A percentile compares a stretch with the other conserved stretches of the same genome.
These are phyloP conservation scores for Operophtera brumata DNA, from an alignment of 2,888 invertebrate genomes.

Conservation along the genomic window DNA sequence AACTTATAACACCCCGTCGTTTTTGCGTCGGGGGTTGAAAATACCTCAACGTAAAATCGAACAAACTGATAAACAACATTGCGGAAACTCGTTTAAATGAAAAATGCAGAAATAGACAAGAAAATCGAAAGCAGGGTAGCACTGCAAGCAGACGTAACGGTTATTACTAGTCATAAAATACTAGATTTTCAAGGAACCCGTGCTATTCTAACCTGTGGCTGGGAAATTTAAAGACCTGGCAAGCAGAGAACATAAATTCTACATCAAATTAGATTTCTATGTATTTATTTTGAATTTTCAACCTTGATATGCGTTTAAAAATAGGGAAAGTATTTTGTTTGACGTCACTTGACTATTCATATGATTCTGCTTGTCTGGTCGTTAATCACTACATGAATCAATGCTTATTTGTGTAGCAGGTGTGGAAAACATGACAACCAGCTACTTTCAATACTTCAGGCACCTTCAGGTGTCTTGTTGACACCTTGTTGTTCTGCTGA, in stretches of 20 bases:
- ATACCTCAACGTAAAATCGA: not conserved
- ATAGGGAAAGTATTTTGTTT: constrained; percentile 57
- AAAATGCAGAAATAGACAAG: constrained; percentile 8
- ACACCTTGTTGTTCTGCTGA: constrained; percentile 23
- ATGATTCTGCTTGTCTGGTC: constrained; percentile 49
- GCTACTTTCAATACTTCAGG: constrained; percentile 48
- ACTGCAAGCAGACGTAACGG: constrained; percentile 12
- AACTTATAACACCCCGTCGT: too few species aligned
- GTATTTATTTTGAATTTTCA: constrained; percentile 39
- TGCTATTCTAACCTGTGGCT: constrained; percentile 23
- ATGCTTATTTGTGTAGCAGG: constrained; percentile 61
- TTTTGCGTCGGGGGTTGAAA: too few species aligned
- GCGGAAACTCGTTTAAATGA: constrained; percentile 1
- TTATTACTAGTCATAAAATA: constrained; percentile 21
- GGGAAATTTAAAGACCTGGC: constrained; percentile 33
- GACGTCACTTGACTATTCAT: constrained; percentile 70
- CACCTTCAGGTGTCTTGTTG: constrained; percentile 44
- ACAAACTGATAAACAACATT: not conserved
- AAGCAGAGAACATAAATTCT: constrained; percentile 35
- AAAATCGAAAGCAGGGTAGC: constrained; percentile 4
- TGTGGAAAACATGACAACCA: constrained; percentile 60
- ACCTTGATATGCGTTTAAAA: constrained; percentile 47
- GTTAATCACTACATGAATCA: constrained; percentile 64
- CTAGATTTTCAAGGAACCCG: constrained; percentile 18
- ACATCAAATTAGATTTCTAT: constrained; percentile 28